These are phyloP conservation scores for Psilanteris sp. DNA, from an alignment of 1,140 invertebrate species.

Conservation along the genomic window DNA sequence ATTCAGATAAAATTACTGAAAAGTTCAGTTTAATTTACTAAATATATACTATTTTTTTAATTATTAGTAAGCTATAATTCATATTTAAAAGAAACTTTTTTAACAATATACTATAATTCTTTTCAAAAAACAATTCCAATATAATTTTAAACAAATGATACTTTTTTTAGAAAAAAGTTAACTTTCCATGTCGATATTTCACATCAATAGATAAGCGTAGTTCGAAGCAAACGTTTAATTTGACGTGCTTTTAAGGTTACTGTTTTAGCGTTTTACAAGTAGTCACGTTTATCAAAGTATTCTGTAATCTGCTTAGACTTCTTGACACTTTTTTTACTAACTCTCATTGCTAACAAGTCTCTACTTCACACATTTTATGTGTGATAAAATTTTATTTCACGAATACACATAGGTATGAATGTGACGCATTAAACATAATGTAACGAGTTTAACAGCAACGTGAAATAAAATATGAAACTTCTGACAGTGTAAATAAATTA, in stretches of 20 bases:
- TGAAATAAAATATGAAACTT: slow-evolving; percentile 1
- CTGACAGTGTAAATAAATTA: neutral
- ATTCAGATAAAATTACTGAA: too few relatives aligned
- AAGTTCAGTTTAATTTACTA: too few relatives aligned
- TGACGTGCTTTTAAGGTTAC: slow-evolving; percentile 10
- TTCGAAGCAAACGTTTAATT: slow-evolving; percentile 23
- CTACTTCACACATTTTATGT: neutral
- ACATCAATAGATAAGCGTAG: slow-evolving; percentile 17
- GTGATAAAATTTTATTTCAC: slow-evolving; percentile 10
- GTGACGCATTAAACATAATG: neutral
- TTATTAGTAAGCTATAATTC: too few relatives aligned
- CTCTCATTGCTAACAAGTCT: neutral
- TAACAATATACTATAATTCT: too few relatives aligned
- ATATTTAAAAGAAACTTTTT: too few relatives aligned
- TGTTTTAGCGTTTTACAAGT: slow-evolving; percentile 17
- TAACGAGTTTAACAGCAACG: slow-evolving; percentile 10
- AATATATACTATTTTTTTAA: too few relatives aligned
- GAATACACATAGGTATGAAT: neutral
- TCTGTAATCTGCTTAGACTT: slow-evolving; percentile 18
- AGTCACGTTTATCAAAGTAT: slow-evolving; percentile 9
- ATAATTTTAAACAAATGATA: slow-evolving; percentile 33
- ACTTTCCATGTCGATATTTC: neutral
- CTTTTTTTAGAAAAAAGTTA: slow-evolving; percentile 27
- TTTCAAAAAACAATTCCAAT: too few relatives aligned
- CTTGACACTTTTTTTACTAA: slow-evolving; percentile 5